Evolutionary conservation across 2,888 invertebrate species (phyloP).

Genomic region (Drosophila seclusa): DNA sequence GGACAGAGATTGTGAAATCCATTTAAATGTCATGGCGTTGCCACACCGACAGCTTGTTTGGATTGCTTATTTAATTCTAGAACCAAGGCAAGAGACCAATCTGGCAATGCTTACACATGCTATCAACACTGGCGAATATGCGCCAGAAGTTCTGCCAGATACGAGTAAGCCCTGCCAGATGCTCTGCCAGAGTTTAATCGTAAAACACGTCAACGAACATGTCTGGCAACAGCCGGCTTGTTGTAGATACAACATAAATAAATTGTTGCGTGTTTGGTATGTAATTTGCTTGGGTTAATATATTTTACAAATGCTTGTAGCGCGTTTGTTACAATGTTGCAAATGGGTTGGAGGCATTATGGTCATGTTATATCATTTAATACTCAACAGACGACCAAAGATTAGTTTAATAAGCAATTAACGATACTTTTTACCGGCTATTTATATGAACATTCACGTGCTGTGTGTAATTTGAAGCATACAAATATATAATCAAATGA

Average conservation of each 20-base stretch:
- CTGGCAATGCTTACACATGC: neutral
- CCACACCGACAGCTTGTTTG: neutral
- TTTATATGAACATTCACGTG: neutral
- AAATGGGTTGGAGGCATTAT: neutral
- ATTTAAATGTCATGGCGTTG: neutral
- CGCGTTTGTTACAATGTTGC: neutral
- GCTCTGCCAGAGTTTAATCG: neutral
- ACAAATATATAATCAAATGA: neutral
- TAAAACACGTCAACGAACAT: neutral
- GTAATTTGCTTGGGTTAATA: neutral
- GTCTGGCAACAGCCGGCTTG: neutral
- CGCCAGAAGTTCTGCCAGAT: neutral
- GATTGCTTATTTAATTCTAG: neutral
- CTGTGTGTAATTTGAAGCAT: neutral
- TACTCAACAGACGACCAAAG: slow-evolving; percentile 24
- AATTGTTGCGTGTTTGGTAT: neutral
- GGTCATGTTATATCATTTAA: slow-evolving; percentile 14
- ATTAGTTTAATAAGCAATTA: slow-evolving; percentile 41
- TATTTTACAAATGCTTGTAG: neutral
- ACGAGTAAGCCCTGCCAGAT: neutral
- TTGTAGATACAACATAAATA: neutral
- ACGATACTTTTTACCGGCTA: slow-evolving; percentile 10
- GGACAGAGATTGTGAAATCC: neutral
- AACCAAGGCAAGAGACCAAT: neutral
- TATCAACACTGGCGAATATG: neutral